These are phyloP conservation scores for Invenusta paracnida DNA, from an alignment of 2,888 invertebrate species.

Conservation along the genomic window DNA sequence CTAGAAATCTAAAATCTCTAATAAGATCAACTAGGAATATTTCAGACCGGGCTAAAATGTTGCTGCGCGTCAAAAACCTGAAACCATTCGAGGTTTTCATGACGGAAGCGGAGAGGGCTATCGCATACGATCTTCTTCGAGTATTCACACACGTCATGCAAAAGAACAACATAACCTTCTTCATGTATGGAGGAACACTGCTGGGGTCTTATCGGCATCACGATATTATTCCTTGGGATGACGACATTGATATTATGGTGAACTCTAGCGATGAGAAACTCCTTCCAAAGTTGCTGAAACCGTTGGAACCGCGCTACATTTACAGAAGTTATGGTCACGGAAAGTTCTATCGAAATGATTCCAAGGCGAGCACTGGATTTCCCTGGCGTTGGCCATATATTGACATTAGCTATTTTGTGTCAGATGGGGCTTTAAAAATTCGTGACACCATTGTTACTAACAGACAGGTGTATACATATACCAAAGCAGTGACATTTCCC, in stretches of 20 bases:
- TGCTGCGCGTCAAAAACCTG: no score
- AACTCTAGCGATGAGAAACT: neutral
- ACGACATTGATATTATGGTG: constrained; percentile 46
- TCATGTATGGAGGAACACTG: constrained; percentile 46
- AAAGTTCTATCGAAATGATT: constrained; percentile 44
- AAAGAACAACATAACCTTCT: constrained; percentile 41
- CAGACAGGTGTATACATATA: constrained; percentile 38
- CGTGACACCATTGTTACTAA: constrained; percentile 45
- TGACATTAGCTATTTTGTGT: constrained; percentile 46
- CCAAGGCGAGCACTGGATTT: constrained; percentile 34
- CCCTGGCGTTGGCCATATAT: constrained; percentile 47
- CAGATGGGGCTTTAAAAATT: constrained; percentile 47
- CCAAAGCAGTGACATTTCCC: constrained; percentile 45
- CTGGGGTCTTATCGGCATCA: no score
- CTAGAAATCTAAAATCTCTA: no score
- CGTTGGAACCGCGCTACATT: neutral
- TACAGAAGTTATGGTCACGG: neutral
- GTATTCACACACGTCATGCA: neutral
- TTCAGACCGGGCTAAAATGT: no score
- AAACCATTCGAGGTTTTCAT: neutral
- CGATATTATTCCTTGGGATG: constrained; percentile 47
- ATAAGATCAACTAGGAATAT: no score
- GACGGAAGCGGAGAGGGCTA: neutral
- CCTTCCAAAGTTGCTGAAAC: neutral
- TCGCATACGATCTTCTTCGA: neutral